Evolutionary conservation across 2,888 invertebrate genomes (phyloP), one percentile per base, ranked within the genome.

Genomic region (Ischnura elegans): DNA sequence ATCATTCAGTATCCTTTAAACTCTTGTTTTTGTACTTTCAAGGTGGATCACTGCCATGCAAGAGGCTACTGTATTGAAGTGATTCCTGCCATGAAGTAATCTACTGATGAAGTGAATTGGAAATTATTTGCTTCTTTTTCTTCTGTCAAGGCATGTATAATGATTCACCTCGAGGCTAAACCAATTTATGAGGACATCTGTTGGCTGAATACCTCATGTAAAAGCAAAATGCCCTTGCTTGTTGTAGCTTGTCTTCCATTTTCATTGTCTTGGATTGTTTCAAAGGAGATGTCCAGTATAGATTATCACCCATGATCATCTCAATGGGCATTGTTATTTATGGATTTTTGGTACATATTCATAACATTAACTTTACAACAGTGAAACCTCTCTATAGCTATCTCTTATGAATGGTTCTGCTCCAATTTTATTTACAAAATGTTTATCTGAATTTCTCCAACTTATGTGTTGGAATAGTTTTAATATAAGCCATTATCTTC

Each of bases 11-110:
- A 47, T 86, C 45, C 61, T 42, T 19, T 29, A 21, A 25, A 19
- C 61, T 43, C 76, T 29, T 51, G 13, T 87, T 94, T 93, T 87
- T 94, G 61, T 87, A 93, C n/a, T n/a, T 95, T 95, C 84, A 94
- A 95, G 95, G 94, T 95, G 95, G 95, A 95, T 95, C 47, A 93
- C 94, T 93, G 95, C 95, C 47, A 95, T 96, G 94, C 95, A 95
- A 93, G 95, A 95, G 93, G 95, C 95, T 47, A 95, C 95, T 42
- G 94, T 95, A 87, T 94, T 95, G 93, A 95, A 94, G 87, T 95
- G 95, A 95, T 25, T 61, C 90, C 61, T 25, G 36, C 36, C 76
- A 36, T 36, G 29, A 36, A 76, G 10, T 36, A 29, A 76, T 13
- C 29, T 36, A 6, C 36, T 76, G 16, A 29, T n/a, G 36, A 36